Evolutionary conservation across 2,888 invertebrate genomes (phyloP).

Genomic region (Drosophila cognata): DNA sequence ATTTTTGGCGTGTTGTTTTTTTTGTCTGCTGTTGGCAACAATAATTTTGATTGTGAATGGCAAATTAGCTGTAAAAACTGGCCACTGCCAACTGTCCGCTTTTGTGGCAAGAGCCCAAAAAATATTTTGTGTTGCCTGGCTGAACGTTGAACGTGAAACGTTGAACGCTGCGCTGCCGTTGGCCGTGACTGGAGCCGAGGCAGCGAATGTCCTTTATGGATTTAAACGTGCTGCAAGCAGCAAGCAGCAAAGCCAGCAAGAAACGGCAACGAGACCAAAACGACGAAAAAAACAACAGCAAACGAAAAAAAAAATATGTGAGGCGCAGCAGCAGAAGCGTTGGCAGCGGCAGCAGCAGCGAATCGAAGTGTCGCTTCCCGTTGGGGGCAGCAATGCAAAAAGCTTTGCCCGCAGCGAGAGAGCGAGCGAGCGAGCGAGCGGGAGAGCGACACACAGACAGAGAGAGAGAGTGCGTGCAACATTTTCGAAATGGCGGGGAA

Average conservation of each 20-base stretch:
- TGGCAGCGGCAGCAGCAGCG: constrained; percentile 57
- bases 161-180: constrained; percentile 54
- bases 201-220: constrained; percentile 73
- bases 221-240: constrained; percentile 51
- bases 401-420: constrained; percentile 17
- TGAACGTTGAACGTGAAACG: constrained; percentile 44
- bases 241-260: constrained; percentile 26
- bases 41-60: constrained; percentile 53
- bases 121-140: constrained; percentile 50
- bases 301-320: constrained; percentile 16
- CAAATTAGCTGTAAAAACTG: constrained; percentile 62
- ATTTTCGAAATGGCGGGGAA: constrained; percentile 69
- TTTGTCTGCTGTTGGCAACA: constrained; percentile 22
- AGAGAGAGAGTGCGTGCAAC: constrained; percentile 50
- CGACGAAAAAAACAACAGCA: constrained; percentile 7
- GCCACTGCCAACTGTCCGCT: constrained; percentile 40
- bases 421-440: constrained; percentile 23
- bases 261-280: constrained; percentile 37
- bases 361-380: constrained; percentile 65
- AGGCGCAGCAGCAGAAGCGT: constrained; percentile 36
- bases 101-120: constrained; percentile 23
- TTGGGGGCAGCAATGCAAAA: constrained; percentile 50
- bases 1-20: constrained; percentile 14
- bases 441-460: constrained; percentile 22
- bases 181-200: constrained; percentile 70